Base-by-base conservation (phyloP, 2,888 invertebrate species). In the Actias luna region DNA sequence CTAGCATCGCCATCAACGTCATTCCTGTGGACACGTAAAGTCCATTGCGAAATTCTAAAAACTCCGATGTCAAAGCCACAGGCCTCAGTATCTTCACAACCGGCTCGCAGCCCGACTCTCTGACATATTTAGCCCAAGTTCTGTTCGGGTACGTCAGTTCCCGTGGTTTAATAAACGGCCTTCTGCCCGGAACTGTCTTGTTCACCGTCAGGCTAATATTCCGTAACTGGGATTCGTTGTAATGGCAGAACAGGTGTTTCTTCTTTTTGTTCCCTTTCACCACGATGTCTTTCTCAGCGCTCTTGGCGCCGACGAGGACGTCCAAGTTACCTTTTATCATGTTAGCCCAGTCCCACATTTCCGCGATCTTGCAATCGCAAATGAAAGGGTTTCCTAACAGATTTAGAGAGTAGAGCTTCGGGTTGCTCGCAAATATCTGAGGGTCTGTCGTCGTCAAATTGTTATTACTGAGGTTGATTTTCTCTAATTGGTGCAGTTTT, bases 301-400 rank as follows among this genome's bases (percentile, higher is more conserved):
- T 93, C 69, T 94, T 95, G 1, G 95, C 94, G 46, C 95, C 95
- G 22, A 95, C 91, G 39, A 96, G 87, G 33, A 95, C 93, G 65
- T 94, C 93, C 58, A 95, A 82, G 71, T 95, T 94, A 14, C 94
- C 94, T 73, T 95, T 95, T 39, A 93, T 93, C 82, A 94, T 93
- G 42, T 94, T 87, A 0, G 95, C 95, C 96, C 96, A 96, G 71
- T 95, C 94, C 96, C 96, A 96, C 90, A 95, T 94, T 64, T 95
- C 94, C 0, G 94, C 94, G 29, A 96, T 93, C 67, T 94, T 93
- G 71, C 96, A 96, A 71, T 95, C 94, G 74, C 96, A 96, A 63
- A 93, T 84, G 87, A 95, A 95, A 1, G 95, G 95, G 84, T 96
- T 96, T 3, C 95, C 95, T 10, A 95, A 87, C 7, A 96, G 83